Evolutionary conservation across 2,888 invertebrate species (phyloP).

Genomic region (Nectonema munidae): DNA sequence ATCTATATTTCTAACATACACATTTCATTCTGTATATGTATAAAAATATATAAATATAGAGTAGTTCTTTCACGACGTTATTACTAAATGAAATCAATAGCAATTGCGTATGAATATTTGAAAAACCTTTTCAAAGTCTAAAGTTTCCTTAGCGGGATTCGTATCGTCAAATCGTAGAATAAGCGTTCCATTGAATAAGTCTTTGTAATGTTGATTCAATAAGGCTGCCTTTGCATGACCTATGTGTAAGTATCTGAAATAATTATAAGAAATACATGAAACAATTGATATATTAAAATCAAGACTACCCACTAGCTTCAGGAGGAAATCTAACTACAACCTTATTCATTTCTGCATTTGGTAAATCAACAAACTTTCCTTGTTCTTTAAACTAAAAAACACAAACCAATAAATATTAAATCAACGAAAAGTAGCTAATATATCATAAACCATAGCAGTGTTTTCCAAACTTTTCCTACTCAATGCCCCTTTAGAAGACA

Average conservation of each 20-base stretch:
- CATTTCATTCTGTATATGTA: too few species aligned
- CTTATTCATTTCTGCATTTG: conserved; percentile 80
- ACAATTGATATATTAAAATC: conserved; percentile 7
- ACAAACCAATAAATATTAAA: too few species aligned
- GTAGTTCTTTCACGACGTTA: too few species aligned
- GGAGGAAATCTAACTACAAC: conserved; percentile 96
- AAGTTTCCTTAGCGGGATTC: conserved; percentile 89
- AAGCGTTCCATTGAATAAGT: conserved; percentile 56
- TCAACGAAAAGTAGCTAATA: too few species aligned
- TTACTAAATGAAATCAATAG: too few species aligned
- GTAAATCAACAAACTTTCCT: conserved; percentile 79
- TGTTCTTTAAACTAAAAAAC: conserved; percentile 43
- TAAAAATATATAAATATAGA: too few species aligned
- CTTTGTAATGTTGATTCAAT: conserved; percentile 79
- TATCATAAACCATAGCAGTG: too few species aligned
- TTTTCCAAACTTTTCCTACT: too few species aligned
- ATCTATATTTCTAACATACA: too few species aligned
- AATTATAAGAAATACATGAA: conserved; percentile 8
- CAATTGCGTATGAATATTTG: too few species aligned
- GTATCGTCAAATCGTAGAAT: conserved; percentile 98
- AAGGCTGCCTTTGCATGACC: conserved; percentile 96
- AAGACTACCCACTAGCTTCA: conserved; percentile 58
- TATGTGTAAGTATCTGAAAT: conserved; percentile 46
- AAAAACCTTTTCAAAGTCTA: conserved; percentile 61
- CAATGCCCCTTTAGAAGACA: too few species aligned